These are phyloP conservation scores for Dermochelys coriacea DNA, from an alignment of 2,797 vertebrate genomes.

Conservation along the genomic window DNA sequence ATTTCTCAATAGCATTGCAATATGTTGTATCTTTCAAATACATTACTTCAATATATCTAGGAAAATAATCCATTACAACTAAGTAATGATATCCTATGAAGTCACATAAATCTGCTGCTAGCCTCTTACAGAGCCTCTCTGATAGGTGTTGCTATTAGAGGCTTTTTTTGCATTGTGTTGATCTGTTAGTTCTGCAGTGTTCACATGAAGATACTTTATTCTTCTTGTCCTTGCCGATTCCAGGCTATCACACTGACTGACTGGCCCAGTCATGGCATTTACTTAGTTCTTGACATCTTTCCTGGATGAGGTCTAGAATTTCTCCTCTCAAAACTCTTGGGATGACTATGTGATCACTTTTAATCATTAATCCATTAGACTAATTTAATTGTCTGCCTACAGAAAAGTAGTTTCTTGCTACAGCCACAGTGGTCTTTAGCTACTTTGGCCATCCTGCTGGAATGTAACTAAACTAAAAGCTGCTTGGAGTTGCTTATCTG, in stretches of 20 bases:
- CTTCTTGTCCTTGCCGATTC: not conserved
- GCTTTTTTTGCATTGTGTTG: not conserved
- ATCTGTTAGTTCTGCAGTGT: not conserved
- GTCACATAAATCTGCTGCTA: not conserved
- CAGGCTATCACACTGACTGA: not conserved
- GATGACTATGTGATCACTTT: not conserved
- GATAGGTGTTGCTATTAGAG: not conserved
- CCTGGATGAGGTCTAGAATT: not conserved
- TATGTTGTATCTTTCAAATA: not conserved
- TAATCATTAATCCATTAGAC: not conserved
- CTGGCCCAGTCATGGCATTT: not conserved
- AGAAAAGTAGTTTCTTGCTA: not conserved
- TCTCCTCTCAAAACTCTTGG: not conserved
- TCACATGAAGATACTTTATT: not conserved
- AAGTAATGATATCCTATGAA: not conserved
- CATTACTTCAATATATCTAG: not conserved
- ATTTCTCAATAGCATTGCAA: not conserved
- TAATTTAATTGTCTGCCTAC: not conserved
- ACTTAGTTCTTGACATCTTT: not conserved
- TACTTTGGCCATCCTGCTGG: not conserved
- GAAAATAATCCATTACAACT: not conserved
- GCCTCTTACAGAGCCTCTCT: not conserved
- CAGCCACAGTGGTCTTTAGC: not conserved
- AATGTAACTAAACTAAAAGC: not conserved
- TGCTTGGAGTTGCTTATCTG: not conserved